phyloP scores from a whole-genome alignment of 1,140 invertebrate genomes.

The Metopolophium dirhodum region DNA sequence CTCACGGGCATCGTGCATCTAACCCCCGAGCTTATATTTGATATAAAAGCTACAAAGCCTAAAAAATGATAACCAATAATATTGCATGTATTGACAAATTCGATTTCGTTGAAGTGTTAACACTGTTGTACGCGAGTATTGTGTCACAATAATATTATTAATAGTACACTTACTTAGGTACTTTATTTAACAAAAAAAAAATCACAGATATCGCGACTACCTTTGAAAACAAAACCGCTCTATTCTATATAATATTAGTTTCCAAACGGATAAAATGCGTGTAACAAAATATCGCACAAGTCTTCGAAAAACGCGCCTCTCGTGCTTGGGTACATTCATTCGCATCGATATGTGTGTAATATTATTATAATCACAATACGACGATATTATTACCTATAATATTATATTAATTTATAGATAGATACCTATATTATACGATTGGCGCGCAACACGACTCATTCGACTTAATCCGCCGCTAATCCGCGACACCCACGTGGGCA shows the following conservation, averaged over 20 bases:
- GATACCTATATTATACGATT: not conserved
- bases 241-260: not conserved
- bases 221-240: not conserved
- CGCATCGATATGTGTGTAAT: too few relatives aligned
- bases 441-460: not conserved
- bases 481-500: too few relatives aligned
- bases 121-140: not conserved
- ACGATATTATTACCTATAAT: too few relatives aligned
- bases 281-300: not conserved
- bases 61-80: not conserved
- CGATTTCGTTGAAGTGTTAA: not conserved
- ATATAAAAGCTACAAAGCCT: conserved; percentile 13
- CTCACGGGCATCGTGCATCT: not conserved
- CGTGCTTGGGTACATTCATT: not conserved
- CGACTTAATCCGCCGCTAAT: not conserved
- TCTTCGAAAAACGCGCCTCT: not conserved
- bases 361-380: too few relatives aligned
- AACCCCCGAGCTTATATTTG: not conserved
- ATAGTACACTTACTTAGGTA: not conserved
- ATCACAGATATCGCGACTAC: not conserved
- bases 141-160: not conserved
- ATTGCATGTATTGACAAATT: not conserved
- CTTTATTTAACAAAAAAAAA: not conserved
- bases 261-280: not conserved
- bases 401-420: too few relatives aligned